Percentiles rank a stretch among this genome's conserved stretches.
These are phyloP conservation scores for Torymus texanus DNA, from an alignment of 2,888 invertebrate species.

Conservation along the genomic window DNA sequence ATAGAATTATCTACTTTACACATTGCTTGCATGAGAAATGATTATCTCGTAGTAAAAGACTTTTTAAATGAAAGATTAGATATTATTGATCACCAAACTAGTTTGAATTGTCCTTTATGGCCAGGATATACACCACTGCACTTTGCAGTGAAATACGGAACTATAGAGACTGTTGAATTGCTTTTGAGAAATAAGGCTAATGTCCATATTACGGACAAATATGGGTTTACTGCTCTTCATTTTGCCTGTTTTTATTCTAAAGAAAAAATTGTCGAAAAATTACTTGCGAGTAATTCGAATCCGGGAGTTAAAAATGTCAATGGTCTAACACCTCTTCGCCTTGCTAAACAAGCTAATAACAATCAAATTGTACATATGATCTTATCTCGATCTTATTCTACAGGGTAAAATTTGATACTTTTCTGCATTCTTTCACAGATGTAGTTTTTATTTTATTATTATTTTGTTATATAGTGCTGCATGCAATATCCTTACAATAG, in stretches of 20 bases:
- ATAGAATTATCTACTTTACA: conserved; percentile 3
- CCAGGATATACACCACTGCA: conserved; percentile 5
- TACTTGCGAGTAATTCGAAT: not conserved
- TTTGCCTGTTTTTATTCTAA: conserved; percentile 4
- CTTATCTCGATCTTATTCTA: too few relatives aligned
- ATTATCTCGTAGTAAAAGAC: not conserved
- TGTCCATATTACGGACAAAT: not conserved
- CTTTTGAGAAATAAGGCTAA: not conserved
- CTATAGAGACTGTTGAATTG: not conserved
- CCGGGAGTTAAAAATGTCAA: not conserved
- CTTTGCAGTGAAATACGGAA: conserved; percentile 18
- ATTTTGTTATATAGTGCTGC: too few relatives aligned
- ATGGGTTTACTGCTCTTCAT: conserved; percentile 38
- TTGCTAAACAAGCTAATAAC: conserved; percentile 11
- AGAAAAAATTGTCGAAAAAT: not conserved
- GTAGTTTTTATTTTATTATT: too few relatives aligned
- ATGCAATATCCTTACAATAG: too few relatives aligned
- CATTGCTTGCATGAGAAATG: conserved; percentile 28
- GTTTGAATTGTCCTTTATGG: too few relatives aligned
- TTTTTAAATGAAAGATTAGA: not conserved
- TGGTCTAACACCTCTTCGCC: conserved; percentile 15
- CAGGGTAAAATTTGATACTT: too few relatives aligned
- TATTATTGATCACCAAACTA: not conserved
- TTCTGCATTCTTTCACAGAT: too few relatives aligned
- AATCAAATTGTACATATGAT: not conserved